Conservation (phyloP, 1,140 invertebrate genomes). For the Mesaphorura yosii region DNA sequence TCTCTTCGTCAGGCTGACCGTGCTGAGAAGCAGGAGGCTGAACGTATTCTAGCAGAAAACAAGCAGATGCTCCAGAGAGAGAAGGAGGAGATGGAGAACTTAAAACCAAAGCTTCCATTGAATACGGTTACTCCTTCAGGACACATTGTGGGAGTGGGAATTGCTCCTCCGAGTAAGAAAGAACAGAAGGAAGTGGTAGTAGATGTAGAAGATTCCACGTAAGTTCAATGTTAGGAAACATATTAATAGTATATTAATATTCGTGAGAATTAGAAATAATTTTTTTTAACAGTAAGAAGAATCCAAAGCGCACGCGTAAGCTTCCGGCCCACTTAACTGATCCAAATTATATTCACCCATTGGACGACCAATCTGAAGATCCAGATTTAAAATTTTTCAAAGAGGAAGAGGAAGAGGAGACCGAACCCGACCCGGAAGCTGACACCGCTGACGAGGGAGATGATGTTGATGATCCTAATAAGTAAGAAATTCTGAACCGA, state of each 20-base stretch:
- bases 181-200: no score
- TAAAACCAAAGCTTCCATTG: background rate
- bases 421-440: conserved; percentile 36
- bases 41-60: conserved; percentile 35
- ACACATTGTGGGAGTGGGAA: background rate
- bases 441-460: conserved; percentile 43
- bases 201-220: no score
- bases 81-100: conserved; percentile 29
- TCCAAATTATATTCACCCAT: conserved; percentile 38
- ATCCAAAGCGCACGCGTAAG: conserved; percentile 53
- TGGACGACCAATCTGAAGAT: conserved; percentile 13
- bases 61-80: conserved; percentile 34
- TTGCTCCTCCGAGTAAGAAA: no score
- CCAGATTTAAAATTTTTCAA: conserved; percentile 2
- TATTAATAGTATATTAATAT: no score
- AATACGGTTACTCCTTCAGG: background rate
- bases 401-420: conserved; percentile 37
- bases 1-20: conserved; percentile 37
- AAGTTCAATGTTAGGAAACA: no score
- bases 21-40: conserved; percentile 35
- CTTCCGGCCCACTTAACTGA: conserved; percentile 47
- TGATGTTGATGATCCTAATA: conserved; percentile 84
- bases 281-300: conserved; percentile 32
- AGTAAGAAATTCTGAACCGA: conserved; percentile 6
- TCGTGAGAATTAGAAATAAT: no score